Evolutionary conservation across 2,888 invertebrate genomes (phyloP).

Genomic region (Aplocera efformata): DNA sequence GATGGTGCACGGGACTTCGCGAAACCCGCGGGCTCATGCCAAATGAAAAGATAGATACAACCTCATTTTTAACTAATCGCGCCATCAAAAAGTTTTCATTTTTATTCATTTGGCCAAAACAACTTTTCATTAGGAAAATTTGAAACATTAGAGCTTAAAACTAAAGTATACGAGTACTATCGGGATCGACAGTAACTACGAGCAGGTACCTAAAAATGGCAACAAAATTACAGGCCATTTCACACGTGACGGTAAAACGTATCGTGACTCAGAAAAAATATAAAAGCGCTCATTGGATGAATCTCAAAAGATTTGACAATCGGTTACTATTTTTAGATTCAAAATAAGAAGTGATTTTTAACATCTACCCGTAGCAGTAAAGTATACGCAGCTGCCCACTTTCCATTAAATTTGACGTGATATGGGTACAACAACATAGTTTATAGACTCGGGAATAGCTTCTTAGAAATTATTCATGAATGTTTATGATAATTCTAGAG

Average conservation of each 20-base stretch:
- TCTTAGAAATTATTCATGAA: conserved; percentile 9
- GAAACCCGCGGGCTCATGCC: conserved; percentile 52
- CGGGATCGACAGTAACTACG: too few relatives aligned
- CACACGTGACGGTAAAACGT: too few relatives aligned
- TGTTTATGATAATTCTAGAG: conserved; percentile 8
- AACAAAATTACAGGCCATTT: too few relatives aligned
- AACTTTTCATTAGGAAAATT: conserved; percentile 24
- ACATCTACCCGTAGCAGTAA: background rate
- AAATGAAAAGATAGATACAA: conserved; percentile 70
- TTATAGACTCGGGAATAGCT: conserved; percentile 12
- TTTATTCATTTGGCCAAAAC: conserved; percentile 38
- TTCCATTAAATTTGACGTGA: conserved; percentile 12
- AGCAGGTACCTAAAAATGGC: too few relatives aligned
- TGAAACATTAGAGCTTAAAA: too few relatives aligned
- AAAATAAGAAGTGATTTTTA: too few relatives aligned
- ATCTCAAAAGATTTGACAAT: too few relatives aligned
- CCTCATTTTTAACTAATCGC: conserved; percentile 66
- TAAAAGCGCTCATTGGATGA: too few relatives aligned
- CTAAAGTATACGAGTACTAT: too few relatives aligned
- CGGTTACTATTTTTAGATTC: too few relatives aligned
- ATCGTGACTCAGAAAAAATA: too few relatives aligned
- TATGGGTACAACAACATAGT: conserved; percentile 12
- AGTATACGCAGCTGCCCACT: conserved; percentile 6
- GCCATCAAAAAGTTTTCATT: conserved; percentile 57
- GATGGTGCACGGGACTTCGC: conserved; percentile 68